These are phyloP conservation scores for Ceratothoa steindachneri DNA, from an alignment of 2,888 invertebrate species.

Conservation along the genomic window DNA sequence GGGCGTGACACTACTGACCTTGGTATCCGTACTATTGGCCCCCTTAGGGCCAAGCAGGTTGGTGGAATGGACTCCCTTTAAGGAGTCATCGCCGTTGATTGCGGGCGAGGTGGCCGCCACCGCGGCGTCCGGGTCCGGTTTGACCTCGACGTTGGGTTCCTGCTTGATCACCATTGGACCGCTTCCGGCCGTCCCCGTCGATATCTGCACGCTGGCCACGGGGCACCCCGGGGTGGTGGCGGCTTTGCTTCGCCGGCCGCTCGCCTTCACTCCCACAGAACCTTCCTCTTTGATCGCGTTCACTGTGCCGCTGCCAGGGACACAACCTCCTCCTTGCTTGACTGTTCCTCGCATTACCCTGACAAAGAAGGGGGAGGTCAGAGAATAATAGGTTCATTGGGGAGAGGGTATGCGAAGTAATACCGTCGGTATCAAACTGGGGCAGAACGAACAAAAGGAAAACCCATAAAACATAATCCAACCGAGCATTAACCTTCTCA, in stretches of 20 bases:
- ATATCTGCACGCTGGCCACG: neutral
- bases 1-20: neutral
- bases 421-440: no score
- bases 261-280: neutral
- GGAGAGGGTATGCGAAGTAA: no score
- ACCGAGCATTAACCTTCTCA: no score
- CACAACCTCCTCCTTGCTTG: slow-evolving; percentile 38
- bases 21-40: neutral
- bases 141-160: neutral
- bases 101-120: neutral
- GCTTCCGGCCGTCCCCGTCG: neutral
- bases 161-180: slow-evolving; percentile 7
- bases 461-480: no score
- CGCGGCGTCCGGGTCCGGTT: slow-evolving; percentile 3
- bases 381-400: no score
- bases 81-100: neutral
- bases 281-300: neutral
- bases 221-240: neutral
- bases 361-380: neutral
- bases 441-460: no score
- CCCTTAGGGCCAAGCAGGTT: neutral
- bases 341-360: slow-evolving; percentile 44
- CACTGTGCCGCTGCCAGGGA: neutral
- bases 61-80: neutral
- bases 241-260: neutral